A percentile compares a stretch with the other conserved stretches of the same genome.
These are phyloP conservation scores for Turritopsis dohrnii DNA, from an alignment of 30 jellyfish, hydroid and myxozoan species.

Conservation along the genomic window DNA sequence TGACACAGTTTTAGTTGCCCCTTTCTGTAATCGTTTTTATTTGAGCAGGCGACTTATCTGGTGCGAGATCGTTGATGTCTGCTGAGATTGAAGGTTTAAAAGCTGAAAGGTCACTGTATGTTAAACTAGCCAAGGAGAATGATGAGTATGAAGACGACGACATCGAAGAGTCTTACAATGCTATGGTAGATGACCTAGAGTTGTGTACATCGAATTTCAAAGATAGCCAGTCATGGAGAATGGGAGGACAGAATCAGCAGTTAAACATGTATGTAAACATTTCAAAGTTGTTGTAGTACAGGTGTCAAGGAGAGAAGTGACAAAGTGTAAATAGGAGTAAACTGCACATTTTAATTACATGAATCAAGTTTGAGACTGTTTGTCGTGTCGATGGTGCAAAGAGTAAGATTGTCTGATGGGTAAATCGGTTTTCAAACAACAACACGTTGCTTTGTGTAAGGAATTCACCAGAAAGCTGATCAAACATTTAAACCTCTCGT, in stretches of 20 bases:
- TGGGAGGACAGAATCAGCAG: constrained; percentile 45
- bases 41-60: constrained; percentile 37
- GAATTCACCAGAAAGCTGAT: neutral
- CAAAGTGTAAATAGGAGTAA: neutral
- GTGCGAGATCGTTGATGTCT: constrained; percentile 15
- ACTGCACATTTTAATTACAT: neutral
- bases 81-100: constrained; percentile 4
- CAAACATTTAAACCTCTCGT: neutral
- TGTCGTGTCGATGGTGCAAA: too few relatives aligned
- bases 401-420: too few relatives aligned
- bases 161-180: neutral
- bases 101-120: constrained; percentile 16
- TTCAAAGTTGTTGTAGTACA: neutral
- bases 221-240: constrained; percentile 24
- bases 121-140: constrained; percentile 4
- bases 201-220: constrained; percentile 12
- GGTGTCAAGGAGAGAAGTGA: too few relatives aligned
- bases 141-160: neutral
- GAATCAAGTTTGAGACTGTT: too few relatives aligned
- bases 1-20: neutral
- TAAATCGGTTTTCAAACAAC: too few relatives aligned
- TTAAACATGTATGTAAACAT: constrained; percentile 58
- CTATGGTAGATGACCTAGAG: constrained; percentile 27
- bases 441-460: too few relatives aligned
- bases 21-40: neutral